Conservation (phyloP, 1,140 invertebrate species). For the Physella acuta region DNA sequence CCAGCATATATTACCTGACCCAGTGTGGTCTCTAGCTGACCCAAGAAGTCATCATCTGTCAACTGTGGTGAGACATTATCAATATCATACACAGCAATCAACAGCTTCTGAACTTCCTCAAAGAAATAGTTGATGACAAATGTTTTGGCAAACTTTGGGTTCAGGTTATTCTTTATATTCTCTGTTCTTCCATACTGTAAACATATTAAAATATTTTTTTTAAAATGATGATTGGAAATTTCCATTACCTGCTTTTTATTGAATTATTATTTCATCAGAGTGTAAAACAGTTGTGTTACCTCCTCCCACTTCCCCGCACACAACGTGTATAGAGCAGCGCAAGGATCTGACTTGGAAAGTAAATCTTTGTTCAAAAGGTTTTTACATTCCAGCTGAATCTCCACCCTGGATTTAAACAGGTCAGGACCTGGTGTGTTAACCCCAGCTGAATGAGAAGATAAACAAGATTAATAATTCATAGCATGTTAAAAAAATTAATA, state of each 20-base stretch:
- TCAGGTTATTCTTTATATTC: constrained; percentile 65
- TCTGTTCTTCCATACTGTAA: constrained; percentile 65
- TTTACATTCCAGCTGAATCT: constrained; percentile 58
- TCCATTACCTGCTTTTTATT: too few species aligned
- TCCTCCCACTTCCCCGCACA: constrained; percentile 63
- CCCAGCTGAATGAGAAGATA: too few species aligned
- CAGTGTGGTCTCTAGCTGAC: constrained; percentile 63
- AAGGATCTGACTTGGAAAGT: constrained; percentile 70
- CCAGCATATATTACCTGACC: constrained; percentile 65
- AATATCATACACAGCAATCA: constrained; percentile 65
- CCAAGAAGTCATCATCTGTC: constrained; percentile 66
- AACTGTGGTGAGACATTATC: constrained; percentile 63
- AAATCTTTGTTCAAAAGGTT: constrained; percentile 67
- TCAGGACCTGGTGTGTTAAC: constrained; percentile 13
- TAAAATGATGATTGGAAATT: too few species aligned
- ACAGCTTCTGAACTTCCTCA: constrained; percentile 64
- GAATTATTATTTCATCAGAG: too few species aligned
- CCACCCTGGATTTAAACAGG: constrained; percentile 48
- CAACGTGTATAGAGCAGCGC: constrained; percentile 65
- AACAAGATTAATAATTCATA: too few species aligned
- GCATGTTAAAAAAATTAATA: too few species aligned
- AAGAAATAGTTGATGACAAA: constrained; percentile 63
- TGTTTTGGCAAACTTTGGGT: constrained; percentile 67
- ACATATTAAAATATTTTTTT: too few species aligned
- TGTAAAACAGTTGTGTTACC: too few species aligned